A percentile compares a stretch with the other conserved stretches of the same genome.
Evolutionary conservation across 2,113 vertebrate species (phyloP).

Genomic region (Cyphomyrus discorhynchus): DNA sequence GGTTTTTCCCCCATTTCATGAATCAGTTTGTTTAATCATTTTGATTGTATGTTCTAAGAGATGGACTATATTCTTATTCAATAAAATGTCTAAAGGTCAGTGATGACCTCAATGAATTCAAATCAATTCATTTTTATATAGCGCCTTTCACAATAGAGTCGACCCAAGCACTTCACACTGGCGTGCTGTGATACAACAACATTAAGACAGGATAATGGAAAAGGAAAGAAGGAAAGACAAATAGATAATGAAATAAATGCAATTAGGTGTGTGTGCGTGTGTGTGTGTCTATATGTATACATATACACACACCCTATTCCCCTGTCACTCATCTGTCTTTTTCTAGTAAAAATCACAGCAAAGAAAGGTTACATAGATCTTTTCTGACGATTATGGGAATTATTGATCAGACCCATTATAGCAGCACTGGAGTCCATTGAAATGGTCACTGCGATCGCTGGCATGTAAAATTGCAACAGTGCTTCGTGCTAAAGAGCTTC

Average conservation of each 20-base stretch:
- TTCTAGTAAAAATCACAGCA: neutral
- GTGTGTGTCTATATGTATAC: neutral
- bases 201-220: no score
- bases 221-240: no score
- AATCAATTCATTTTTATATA: no score
- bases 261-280: neutral
- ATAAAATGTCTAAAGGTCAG: neutral
- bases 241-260: no score
- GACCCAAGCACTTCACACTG: no score
- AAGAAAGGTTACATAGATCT: neutral
- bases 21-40: neutral
- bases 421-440: neutral
- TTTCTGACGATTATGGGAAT: neutral
- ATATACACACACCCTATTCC: neutral
- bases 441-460: neutral
- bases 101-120: neutral
- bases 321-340: neutral
- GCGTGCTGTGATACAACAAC: no score
- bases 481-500: neutral
- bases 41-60: neutral
- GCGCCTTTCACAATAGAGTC: no score
- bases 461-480: neutral
- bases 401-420: neutral
- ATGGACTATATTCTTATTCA: neutral
- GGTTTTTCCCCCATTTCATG: neutral